These are phyloP conservation scores for Caenorhabditis japonica DNA, from an alignment of 2,888 invertebrate genomes.

Conservation along the genomic window DNA sequence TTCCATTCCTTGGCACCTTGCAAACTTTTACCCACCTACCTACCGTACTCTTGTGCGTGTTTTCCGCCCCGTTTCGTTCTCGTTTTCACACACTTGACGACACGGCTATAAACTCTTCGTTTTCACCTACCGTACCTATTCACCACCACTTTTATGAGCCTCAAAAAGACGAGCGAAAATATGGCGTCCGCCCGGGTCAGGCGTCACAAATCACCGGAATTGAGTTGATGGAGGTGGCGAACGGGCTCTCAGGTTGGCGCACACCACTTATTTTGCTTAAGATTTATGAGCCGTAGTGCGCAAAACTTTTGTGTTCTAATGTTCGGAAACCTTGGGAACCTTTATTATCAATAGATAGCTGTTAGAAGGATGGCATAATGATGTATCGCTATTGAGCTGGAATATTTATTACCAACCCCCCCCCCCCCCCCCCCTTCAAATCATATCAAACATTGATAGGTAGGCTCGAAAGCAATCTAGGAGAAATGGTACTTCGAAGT, in stretches of 20 bases:
- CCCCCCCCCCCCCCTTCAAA: too few relatives aligned
- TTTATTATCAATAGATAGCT: too few relatives aligned
- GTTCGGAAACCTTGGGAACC: too few relatives aligned
- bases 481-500: too few relatives aligned
- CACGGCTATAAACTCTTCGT: slow-evolving; percentile 27
- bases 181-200: neutral
- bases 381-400: slow-evolving; percentile 12
- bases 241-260: neutral
- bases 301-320: neutral
- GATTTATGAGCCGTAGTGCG: neutral
- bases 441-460: too few relatives aligned
- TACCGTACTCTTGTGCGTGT: neutral
- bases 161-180: slow-evolving; percentile 1
- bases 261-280: neutral
- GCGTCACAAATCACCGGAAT: slow-evolving; percentile 7
- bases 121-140: neutral
- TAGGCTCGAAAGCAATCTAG: too few relatives aligned
- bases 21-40: neutral
- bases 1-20: neutral
- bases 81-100: slow-evolving; percentile 42
- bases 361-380: slow-evolving; percentile 2
- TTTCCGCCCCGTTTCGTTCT: neutral
- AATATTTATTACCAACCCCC: too few relatives aligned
- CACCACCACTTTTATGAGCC: too few relatives aligned
- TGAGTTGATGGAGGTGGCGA: neutral